Base-by-base conservation (phyloP, 2,888 invertebrate genomes). In the Volucella zonaria region DNA sequence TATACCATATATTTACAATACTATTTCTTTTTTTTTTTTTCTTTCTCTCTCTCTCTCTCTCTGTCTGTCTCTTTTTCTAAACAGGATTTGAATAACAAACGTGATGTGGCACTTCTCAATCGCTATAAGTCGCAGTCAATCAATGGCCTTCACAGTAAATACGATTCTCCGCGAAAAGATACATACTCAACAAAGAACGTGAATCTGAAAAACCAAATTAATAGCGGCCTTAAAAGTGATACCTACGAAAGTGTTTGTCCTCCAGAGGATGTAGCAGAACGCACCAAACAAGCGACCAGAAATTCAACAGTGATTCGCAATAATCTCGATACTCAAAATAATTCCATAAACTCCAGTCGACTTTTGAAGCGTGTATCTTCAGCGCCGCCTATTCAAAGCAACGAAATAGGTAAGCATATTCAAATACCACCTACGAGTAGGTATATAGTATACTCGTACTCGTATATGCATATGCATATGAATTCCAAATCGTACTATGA, bases 321-420 rank as follows among this genome's bases (percentile, higher is more conserved):
- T 86, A 90, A 91, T 78, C 87, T 91, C 23, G 89, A 89, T 74
- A 59, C 68, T 14, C 38, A 31, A 10, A 82, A 82, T 74, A 88
- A 75, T 66, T 75, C 49, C 8, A 82, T 52, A 38, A 87, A 74
- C 71, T 87, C 86, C 56, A 88, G 92, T 75, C 90, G 93, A 73
- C 88, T 92, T 45, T 89, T 94, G 85, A 94, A 94, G 88, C 91
- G 94, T 61, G 93, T 93, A 56, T 93, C 93, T n/a, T 94, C 94
- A 3, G 93, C 93, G 56, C 94, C 94, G 2, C 92, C 91, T 12
- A 92, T 92, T 87, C 91, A 92, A 73, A 91, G 90, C 85, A 87
- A 89, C 77, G 81, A 90, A 61, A 87, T 91, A 73, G 91, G 92
- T 92, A 89, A 89, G 89, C 8, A 54, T 71, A 31, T 31, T 31